Conservation (phyloP, 2,113 vertebrate species). For the Cettia cetti region DNA sequence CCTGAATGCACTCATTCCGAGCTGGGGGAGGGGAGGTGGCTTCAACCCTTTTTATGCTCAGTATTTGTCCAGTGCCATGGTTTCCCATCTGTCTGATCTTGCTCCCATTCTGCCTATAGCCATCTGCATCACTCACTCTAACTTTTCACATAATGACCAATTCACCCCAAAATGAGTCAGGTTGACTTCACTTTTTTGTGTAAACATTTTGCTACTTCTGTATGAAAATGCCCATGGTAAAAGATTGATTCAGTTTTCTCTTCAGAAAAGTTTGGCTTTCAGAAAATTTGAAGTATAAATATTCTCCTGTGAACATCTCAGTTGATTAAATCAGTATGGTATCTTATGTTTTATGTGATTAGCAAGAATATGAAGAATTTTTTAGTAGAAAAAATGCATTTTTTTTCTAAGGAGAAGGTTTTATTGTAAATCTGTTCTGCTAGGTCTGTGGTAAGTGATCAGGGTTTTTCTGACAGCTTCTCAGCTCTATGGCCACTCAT, state of each 20-base stretch:
- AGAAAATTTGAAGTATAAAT: background rate
- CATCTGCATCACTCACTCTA: background rate
- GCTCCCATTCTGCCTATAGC: background rate
- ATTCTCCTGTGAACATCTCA: accelerated
- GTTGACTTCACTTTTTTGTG: background rate
- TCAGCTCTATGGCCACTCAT: background rate
- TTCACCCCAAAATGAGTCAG: background rate
- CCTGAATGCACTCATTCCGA: background rate
- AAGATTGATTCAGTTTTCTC: background rate
- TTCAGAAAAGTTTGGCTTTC: background rate
- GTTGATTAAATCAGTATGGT: background rate
- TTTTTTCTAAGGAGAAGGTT: background rate
- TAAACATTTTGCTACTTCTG: background rate
- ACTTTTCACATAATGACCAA: background rate
- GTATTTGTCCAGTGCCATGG: background rate
- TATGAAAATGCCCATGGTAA: background rate
- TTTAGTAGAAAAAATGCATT: background rate
- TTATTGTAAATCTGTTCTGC: background rate
- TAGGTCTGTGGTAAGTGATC: background rate
- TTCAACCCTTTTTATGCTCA: background rate
- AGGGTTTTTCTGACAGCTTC: background rate
- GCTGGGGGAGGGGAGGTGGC: background rate
- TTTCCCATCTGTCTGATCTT: background rate
- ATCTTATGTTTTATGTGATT: background rate
- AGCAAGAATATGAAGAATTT: background rate